Percentiles rank a stretch among this genome's conserved stretches.
phyloP scores from a whole-genome alignment of 2,888 invertebrate genomes.

The Tineola bisselliella region DNA sequence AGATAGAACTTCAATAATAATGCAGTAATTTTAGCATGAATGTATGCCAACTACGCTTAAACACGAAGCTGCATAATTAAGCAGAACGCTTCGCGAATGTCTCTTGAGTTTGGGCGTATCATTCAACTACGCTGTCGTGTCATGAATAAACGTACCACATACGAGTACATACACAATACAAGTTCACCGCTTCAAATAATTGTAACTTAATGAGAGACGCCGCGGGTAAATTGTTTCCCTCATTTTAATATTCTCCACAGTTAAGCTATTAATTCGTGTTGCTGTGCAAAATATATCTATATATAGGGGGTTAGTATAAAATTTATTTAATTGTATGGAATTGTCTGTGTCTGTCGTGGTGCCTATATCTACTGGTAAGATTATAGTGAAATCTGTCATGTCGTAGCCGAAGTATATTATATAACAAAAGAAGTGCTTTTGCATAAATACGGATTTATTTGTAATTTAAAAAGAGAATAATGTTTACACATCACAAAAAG shows the following conservation, averaged over 20 bases:
- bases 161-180: neutral
- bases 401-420: too few relatives aligned
- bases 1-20: neutral
- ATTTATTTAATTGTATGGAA: too few relatives aligned
- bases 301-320: too few relatives aligned
- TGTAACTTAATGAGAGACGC: neutral
- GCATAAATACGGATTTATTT: too few relatives aligned
- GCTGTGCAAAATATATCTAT: neutral
- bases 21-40: neutral
- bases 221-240: neutral
- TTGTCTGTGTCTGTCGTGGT: too few relatives aligned
- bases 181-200: constrained; percentile 4
- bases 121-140: neutral
- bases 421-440: too few relatives aligned
- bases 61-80: constrained; percentile 6
- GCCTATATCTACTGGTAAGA: too few relatives aligned
- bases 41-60: neutral
- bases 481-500: neutral
- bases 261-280: neutral
- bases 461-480: too few relatives aligned
- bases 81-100: neutral
- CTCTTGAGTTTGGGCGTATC: neutral
- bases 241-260: neutral
- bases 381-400: too few relatives aligned
- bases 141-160: neutral